Conservation (phyloP, 2,797 vertebrate genomes). For the Jordanella pulchra region DNA sequence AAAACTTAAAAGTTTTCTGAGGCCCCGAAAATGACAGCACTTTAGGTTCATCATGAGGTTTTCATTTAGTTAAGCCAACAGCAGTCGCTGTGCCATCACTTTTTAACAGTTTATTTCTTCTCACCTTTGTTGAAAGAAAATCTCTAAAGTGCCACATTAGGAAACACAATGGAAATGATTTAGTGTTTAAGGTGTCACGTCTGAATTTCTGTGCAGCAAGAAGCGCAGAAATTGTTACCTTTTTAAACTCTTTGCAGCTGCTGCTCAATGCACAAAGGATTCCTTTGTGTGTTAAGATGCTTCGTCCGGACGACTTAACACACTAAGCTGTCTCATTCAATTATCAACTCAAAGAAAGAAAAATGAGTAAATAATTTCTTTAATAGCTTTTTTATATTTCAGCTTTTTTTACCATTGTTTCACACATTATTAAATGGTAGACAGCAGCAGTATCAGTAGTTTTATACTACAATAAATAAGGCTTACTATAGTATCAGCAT, state of each 20-base stretch:
- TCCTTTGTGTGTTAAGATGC: not conserved
- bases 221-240: not conserved
- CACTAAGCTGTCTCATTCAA: not conserved
- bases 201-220: constrained; percentile 1
- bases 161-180: constrained; percentile 11
- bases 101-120: constrained; percentile 11
- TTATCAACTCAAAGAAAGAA: not conserved
- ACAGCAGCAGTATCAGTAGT: not conserved
- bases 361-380: not conserved
- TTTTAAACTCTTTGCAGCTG: constrained; percentile 15
- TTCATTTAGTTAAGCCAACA: constrained; percentile 25
- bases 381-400: too few relatives aligned
- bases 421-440: too few relatives aligned
- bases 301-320: not conserved
- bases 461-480: not conserved
- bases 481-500: not conserved
- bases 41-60: not conserved
- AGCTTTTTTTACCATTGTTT: not conserved
- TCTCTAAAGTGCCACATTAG: constrained; percentile 32
- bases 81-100: constrained; percentile 44
- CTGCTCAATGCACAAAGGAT: not conserved
- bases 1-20: too few relatives aligned
- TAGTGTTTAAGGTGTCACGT: constrained; percentile 17
- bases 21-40: too few relatives aligned
- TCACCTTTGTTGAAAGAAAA: constrained; percentile 4